Evolutionary conservation across 2,888 invertebrate genomes (phyloP), one percentile per base, ranked within the genome.

Genomic region (Thumatha senex): DNA sequence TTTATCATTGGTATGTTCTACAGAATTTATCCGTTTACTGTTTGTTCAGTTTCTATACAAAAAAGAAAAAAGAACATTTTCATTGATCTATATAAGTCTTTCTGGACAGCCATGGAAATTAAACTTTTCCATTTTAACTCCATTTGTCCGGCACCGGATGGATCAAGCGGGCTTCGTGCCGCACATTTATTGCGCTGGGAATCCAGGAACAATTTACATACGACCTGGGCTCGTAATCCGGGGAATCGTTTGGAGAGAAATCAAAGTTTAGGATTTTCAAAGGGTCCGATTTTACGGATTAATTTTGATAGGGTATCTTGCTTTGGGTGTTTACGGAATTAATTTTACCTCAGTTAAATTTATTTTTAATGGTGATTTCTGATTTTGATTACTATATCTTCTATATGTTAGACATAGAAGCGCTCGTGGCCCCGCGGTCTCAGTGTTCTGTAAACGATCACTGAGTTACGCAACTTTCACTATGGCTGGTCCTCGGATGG

Each of bases 171-270:
- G 56, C 48, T 65, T 61, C 52, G 55, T 52, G 40, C 59, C 63
- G 64, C 63, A 62, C 70, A 72, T 76, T 71, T 72, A 76, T 76
- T 73, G 63, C 65, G 61, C 69, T 54, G 51, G 55, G 63, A 62
- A 67, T 69, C 67, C 69, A 63, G 70, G 63, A 61, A 65, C 71
- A 56, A 80, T 79, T 79, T 80, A 75, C 78, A 79, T 79, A 78
- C 71, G 70, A 72, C 72, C 70, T 67, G 70, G 57, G 62, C 54
- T 58, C 60, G 69, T 78, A 78, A 79, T 78, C 77, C 79, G 44
- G 12, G 56, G 55, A 65, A 69, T 61, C 70, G 61, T 70, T 70
- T 58, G 59, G 65, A 69, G 62, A 60, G 67, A 71, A 76, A 74
- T 72, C 72, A 72, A 73, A 78, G 66, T 67, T 69, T 62, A 63